Base-by-base conservation (phyloP, 2,797 vertebrate species). In the Hirundo rustica region DNA sequence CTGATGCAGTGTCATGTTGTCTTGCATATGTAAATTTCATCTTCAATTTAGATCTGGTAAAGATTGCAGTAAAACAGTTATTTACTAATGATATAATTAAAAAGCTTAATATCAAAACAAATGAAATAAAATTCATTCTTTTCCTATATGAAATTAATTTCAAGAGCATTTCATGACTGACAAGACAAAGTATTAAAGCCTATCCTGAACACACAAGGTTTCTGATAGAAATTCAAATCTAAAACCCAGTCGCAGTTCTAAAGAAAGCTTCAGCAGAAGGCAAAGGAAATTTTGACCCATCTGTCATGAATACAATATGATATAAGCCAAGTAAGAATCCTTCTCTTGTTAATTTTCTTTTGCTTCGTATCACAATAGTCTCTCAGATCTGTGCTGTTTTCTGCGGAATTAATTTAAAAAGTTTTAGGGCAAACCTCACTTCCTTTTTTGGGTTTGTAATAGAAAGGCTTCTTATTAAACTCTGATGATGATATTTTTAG, bases 331-430 rank as follows among this genome's bases (percentile, higher is more conserved):
- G 22, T 27, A 51, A 85, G 21, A 67, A 67, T 60, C 4, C 4
- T 75, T 78, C 30, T 34, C 0, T 58, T 81, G 25, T 48, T 66
- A 36, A 73, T 57, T 77, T 91, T 83, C 5, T 70, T 25, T 40
- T 12, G 1, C 55, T 6, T 68, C 40, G 1, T 62, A 42, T 53
- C 22, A 51, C 0, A 2, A 9, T 23, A 81, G 12, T 40, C 5
- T 44, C 40, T 80, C 57, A 78, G 48, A 48, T 45, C 26, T 32
- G 7, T 18, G 32, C 7, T 13, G 25, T 80, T 85, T 73, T 27
- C 32, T 47, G 18, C 40, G 34, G 68, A 67, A 61, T 5, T 53
- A 36, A 70, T 66, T 61, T 77, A 50, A 42, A 71, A 66, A 68
- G 5, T 57, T 86, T 66, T 55, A 25, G 26, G 21, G 10, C 16